A percentile compares a stretch with the other conserved stretches of the same genome.
Conservation (phyloP, 2,113 vertebrate species). For the Rattus norvegicus region GRCr8 NC_086019.1:126226501-126227000, state of each 20-base stretch:
- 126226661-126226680: background rate
- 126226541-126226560: background rate
- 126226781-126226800: background rate
- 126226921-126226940: background rate
- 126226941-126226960: background rate
- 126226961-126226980: background rate
- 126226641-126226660: background rate
- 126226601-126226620: background rate
- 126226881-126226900: background rate
- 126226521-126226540: conserved; percentile 5
- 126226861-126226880: no score
- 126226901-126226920: background rate
- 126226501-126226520: background rate
- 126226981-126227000: background rate
- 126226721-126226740: background rate
- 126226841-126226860: no score
- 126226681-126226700: background rate
- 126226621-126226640: background rate
- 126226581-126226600: conserved; percentile 36
- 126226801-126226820: background rate
- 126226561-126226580: background rate
- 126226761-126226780: background rate
- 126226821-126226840: background rate
- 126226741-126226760: background rate
- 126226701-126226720: background rate